Base-by-base conservation (phyloP, 35 echinoderm and acorn worm species). In the Ophiothrix spiculata region DNA sequence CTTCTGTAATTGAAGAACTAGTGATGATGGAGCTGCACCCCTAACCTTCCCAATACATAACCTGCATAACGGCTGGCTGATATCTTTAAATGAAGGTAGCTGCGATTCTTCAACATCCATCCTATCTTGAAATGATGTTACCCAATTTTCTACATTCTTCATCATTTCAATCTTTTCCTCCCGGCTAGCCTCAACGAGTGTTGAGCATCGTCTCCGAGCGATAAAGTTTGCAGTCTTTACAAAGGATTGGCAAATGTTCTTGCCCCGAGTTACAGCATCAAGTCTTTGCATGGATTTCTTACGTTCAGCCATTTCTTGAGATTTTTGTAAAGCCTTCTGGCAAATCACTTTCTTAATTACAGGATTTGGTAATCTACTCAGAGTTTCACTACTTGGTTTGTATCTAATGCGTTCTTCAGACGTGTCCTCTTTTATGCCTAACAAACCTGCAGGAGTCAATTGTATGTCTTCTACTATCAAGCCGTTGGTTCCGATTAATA, bases 1-100 rank as follows among this genome's bases (percentile, higher is more conserved):
- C 54, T 37, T 63, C 49, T 84, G 81, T 2, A 84, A 36, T 35
- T 60, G 35, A 25, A 31, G 31, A 25, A 84, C 56, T 4, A 84
- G 34, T 31, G 31, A 33, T 8, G 42, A 33, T 64, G 54, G 42
- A 64, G 81, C 31, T 17, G 69, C 69, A 37, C 40, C 35, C 17
- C 54, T 84, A 0, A 35, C 19, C 35, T 60, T 64, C 14, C 54
- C 63, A 28, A 37, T 60, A 28, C 81, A 84, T 3, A 63, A 34
- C 10, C 29, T 16, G 39, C 63, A 64, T 21, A 84, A 32, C 40
- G 63, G 25, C 10, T 64, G 32, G 13, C 36, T 35, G 21, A 84
- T 33, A 35, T 80, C 36, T 35, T 64, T 39, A 37, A 33, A 23
- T 8, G 81, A 19, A 25, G 42, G 34, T 64, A 63, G 40, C 40